Evolutionary conservation across 92 coral and sea anemone genomes (phyloP), one percentile per base, ranked within the genome.

Genomic region (Chrysogorgia sp.): DNA sequence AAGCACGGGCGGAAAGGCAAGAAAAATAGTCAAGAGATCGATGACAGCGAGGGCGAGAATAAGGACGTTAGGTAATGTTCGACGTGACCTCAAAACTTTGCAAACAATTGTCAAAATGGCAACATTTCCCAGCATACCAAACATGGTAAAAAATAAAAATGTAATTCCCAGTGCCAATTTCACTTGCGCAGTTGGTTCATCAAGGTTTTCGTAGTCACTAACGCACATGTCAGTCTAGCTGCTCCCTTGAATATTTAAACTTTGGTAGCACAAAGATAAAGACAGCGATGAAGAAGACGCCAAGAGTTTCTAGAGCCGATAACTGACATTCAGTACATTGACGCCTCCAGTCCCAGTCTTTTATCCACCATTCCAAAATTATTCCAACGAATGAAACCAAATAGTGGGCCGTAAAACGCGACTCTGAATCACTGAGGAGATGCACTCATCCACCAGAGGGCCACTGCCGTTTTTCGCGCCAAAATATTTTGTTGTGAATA

Each of bases 1-100:
- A 70, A 94, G 58, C 13, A 97, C 83, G 58, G 90, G 98, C n/a
- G 94, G 96, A 34, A 92, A 94, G 10, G 86, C 90, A 0, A 91
- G 64, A 8, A 91, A 91, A 49, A 92, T 89, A 9, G 87, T 85
- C 1, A 94, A 86, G 61, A 94, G 79, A 57, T 94, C 98, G 14
- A 83, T 71, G 91, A 96, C 89, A 8, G 97, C 92, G 24, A 94
- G 87, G 30, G 85, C 82, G 32, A 94, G 60, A n/a, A 91, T 94
- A 45, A 94, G 76, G 30, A 92, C 81, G 59, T 91, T 89, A 12
- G 98, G 98, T 28, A 94, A 56, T 58, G 90, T 94, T 75, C 87
- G 89, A 21, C 93, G 84, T 82, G 88, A 90, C 34, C 91, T 91
- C 20, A 94, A 84, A 48, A 92, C 92, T 67, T 92, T 87, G 79